Conservation (phyloP, 2,113 vertebrate genomes). For the Cyanoramphus novaezelandiae region DNA sequence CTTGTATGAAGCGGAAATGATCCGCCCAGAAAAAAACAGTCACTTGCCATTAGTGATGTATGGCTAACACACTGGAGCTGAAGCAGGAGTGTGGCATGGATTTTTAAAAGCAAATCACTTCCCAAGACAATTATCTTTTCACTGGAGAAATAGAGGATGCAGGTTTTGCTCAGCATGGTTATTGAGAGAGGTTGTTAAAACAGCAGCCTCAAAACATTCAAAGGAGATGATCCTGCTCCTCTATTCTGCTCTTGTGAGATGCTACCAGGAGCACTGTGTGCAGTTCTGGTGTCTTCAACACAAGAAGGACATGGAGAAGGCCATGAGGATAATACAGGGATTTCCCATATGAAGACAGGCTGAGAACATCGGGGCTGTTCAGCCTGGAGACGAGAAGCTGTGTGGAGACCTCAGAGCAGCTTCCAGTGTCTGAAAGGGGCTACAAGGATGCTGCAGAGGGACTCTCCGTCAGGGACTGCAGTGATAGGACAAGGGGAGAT, state of each 20-base stretch:
- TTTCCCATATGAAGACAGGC: not conserved
- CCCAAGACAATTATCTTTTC: not conserved
- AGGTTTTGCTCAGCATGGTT: not conserved
- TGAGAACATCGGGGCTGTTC: not conserved
- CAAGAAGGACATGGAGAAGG: not conserved
- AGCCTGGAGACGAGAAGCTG: not conserved
- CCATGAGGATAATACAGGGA: not conserved
- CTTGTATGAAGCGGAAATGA: not conserved
- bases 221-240: not conserved
- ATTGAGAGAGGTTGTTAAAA: not conserved
- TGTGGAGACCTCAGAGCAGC: not conserved
- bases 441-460: not conserved
- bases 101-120: not conserved
- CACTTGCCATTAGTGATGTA: not conserved
- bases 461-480: not conserved
- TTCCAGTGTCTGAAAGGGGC: not conserved
- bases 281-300: not conserved
- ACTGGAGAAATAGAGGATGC: not conserved
- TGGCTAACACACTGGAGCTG: not conserved
- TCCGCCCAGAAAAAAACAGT: not conserved
- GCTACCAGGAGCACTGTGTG: not conserved
- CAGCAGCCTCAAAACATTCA: fast-evolving
- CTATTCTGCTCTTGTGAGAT: not conserved
- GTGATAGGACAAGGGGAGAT: not conserved
- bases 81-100: not conserved